Evolutionary conservation across 2,888 invertebrate genomes (phyloP).

Genomic region (Pachymerium ferrugineum): DNA sequence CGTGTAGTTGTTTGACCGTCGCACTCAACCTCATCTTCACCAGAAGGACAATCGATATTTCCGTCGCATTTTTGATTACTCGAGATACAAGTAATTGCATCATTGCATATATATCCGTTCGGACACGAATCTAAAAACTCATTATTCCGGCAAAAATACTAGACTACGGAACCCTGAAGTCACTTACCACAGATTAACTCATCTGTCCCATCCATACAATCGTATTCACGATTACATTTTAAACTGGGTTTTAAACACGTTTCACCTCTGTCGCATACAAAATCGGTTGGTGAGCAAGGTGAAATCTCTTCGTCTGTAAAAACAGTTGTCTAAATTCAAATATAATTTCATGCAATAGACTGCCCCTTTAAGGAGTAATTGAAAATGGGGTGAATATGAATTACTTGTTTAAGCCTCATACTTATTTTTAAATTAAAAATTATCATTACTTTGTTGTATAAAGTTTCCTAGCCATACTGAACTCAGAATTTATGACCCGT

Average conservation of each 20-base stretch:
- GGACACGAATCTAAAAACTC: constrained; percentile 36
- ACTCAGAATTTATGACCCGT: too few relatives aligned
- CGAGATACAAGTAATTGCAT: constrained; percentile 18
- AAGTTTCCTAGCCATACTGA: too few relatives aligned
- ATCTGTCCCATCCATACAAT: constrained; percentile 60
- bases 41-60: constrained; percentile 39
- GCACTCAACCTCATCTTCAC: constrained; percentile 39
- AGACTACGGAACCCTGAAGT: too few relatives aligned
- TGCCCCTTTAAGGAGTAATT: too few relatives aligned
- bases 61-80: constrained; percentile 55
- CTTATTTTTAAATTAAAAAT: too few relatives aligned
- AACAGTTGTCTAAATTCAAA: too few relatives aligned
- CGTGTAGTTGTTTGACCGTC: background rate
- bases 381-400: too few relatives aligned
- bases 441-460: too few relatives aligned
- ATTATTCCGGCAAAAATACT: background rate
- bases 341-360: too few relatives aligned
- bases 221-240: constrained; percentile 60
- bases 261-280: constrained; percentile 27
- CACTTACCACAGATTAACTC: constrained; percentile 56
- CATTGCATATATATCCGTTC: constrained; percentile 31
- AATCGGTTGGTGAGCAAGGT: background rate
- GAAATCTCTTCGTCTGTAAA: background rate
- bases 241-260: constrained; percentile 46
- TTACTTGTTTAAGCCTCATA: too few relatives aligned